Conservation (phyloP, 2,797 vertebrate species). For the Bradypus variegatus region DNA sequence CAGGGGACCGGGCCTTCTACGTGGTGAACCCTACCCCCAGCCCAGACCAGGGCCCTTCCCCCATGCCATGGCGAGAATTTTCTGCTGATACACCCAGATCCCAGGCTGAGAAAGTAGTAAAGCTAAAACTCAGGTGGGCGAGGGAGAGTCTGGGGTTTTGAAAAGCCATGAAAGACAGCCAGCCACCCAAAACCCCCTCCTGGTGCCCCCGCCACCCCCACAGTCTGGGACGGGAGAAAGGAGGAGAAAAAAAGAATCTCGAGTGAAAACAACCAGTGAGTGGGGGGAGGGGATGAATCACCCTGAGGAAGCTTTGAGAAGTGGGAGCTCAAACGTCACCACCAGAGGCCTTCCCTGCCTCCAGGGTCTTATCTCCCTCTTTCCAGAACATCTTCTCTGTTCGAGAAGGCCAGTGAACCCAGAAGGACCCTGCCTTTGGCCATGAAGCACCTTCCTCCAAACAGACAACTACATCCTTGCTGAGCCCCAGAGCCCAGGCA, state of each 20-base stretch:
- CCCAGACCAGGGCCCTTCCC: neutral
- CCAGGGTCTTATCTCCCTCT: neutral
- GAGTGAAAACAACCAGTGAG: constrained; percentile 57
- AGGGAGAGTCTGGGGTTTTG: constrained; percentile 57
- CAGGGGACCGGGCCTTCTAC: neutral
- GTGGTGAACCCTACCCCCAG: neutral
- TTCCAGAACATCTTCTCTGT: neutral
- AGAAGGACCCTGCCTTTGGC: neutral
- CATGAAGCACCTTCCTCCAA: neutral
- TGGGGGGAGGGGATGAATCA: constrained; percentile 61
- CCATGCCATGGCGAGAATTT: constrained; percentile 17
- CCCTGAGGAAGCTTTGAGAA: constrained; percentile 44
- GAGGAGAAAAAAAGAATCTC: constrained; percentile 58
- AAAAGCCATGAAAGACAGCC: constrained; percentile 53
- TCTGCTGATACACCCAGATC: constrained; percentile 55
- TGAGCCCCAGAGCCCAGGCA: neutral
- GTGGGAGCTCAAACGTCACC: neutral
- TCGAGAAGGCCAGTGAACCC: neutral
- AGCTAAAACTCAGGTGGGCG: constrained; percentile 63
- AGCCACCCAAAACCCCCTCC: constrained; percentile 60
- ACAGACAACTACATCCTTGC: neutral
- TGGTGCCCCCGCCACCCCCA: constrained; percentile 60
- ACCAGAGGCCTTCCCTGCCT: neutral
- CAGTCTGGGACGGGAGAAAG: constrained; percentile 65
- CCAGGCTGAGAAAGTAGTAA: constrained; percentile 58